Evolutionary conservation across 2,113 vertebrate species (phyloP), one percentile per base, ranked within the genome.

Genomic region (Aphelocoma coerulescens): DNA sequence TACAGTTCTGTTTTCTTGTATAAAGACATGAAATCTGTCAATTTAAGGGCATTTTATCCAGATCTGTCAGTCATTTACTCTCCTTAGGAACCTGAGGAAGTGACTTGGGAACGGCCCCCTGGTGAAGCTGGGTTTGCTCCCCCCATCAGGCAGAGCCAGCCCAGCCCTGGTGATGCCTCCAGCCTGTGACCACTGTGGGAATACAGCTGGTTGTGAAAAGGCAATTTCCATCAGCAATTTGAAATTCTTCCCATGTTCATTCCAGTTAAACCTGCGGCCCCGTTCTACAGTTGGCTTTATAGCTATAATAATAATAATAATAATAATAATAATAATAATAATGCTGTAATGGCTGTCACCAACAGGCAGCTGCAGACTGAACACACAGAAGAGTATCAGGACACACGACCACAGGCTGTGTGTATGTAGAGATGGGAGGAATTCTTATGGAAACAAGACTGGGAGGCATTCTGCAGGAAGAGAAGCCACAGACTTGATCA

Each of bases 211-310:
- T 68, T 74, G 11, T 88, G 85, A 94, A 95, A 93, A 90, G n/a
- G 75, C 75, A 75, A 85, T 91, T 95, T 85, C 63, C 90, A 91
- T 93, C 28, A 91, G 73, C 83, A 62, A n/a, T 88, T 91, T 89
- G 79, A 91, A 75, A 90, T 89, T 76, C 79, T 66, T 89, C 83
- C 82, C 69, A 63, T 89, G 86, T 44, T 91, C 83, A 83, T 67
- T 86, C 59, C 71, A 91, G 93, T 95, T 88, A 93, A 92, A 96
- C 87, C 91, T 92, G 86, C 6, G 14, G 85, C 75, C 85, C 49
- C 35, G 48, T 59, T 76, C 72, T 13, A 75, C 27, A 49, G 77
- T 20, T 89, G 74, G 86, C 83, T 84, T 94, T 46, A 33, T 67
- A 71, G 85, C 91, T 76, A 9, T 13, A 59, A 58, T 58, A 58